Evolutionary conservation across 2,113 vertebrate genomes (phyloP), one percentile per base, ranked within the genome.

Genomic region (Cyprichromis sp.): DNA sequence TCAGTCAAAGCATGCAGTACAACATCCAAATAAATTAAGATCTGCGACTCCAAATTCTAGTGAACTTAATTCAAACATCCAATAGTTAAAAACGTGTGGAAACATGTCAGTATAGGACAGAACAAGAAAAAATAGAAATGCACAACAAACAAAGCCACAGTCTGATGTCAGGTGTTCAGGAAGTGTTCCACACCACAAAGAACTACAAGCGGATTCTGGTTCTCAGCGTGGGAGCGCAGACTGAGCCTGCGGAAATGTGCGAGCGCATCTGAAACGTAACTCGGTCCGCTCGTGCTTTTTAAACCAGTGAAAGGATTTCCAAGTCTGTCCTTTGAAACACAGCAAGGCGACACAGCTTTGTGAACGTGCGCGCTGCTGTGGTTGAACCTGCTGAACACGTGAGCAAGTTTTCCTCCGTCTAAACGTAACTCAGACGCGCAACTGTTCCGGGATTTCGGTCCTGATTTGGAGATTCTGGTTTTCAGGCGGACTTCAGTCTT

Each of bases 341-440:
- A 40, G 1, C 19, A 21, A 40, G 19, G 19, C 2, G 0, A 6
- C 12, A 1, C n/a, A 24, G 66, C 2, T 21, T 42, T 14, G 10
- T 66, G 34, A 1, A 38, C 0, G 3, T 34, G 57, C 8, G 2
- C 4, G 6, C 0, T 63, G 9, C 8, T 34, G 29, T 38, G 17
- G 1, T 40, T 38, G 3, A 13, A 68, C 63, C 36, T 68, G 19
- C 34, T 21, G 36, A 66, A 68, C 4, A n/a, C 11, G 4, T 8
- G 63, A 68, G 19, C 6, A 1, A 38, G 63, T 8, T 2, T 36
- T 38, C 17, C 34, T 36, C 34, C 4, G 19, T 21, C 34, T 68
- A 31, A 19, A 63, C 16, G 24, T 7, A 53, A 6, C 9, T 54
- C 59, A 11, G 4, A 19, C 1, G 5, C 34, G 8, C n/a, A 40